Evolutionary conservation across 2,797 vertebrate species (phyloP), one percentile per base, ranked within the genome.

Genomic region (Onychomys torridus): DNA sequence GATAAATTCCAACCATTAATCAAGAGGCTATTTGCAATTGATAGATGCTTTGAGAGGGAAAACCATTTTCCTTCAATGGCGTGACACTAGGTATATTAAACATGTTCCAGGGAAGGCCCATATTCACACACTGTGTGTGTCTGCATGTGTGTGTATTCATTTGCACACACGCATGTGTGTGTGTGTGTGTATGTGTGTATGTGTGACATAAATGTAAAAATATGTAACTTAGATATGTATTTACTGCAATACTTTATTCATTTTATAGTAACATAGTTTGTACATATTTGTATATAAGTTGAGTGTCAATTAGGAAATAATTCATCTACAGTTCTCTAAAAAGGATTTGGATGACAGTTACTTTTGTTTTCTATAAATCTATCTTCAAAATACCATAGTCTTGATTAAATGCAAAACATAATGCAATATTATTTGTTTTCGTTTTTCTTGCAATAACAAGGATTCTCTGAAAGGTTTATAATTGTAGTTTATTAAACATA

Each of bases 401-500:
- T 93, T 96, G n/a, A 7, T 57, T 90, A 87, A 94, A 82, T 88
- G 7, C 32, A 82, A 95, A 93, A 32, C 73, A 52, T 71, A 93
- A 69, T 88, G 29, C 19, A 67, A 83, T 76, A 95, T 96, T 90
- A 32, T 90, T 96, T 95, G 23, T 90, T 4, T 92, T 92, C 67
- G 90, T n/a, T 43, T 89, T 94, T 29, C 32, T 95, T 93, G 69
- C 55, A 94, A n/a, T 86, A 95, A 75, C 29, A 91, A 81, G n/a
- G 81, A 27, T 40, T 89, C 21, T 52, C 19, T 86, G 73, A 93
- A 88, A 67, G 43, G 79, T 87, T 95, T 96, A 86, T 96, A 97
- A 96, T 89, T 97, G 46, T 52, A 75, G 49, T 3, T 97, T 97
- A 89, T 85, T 97, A 76, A 96, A 81, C 93, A 85, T 67, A 95